Conservation (phyloP, 2,113 vertebrate genomes). For the Isichthys henryi region DNA sequence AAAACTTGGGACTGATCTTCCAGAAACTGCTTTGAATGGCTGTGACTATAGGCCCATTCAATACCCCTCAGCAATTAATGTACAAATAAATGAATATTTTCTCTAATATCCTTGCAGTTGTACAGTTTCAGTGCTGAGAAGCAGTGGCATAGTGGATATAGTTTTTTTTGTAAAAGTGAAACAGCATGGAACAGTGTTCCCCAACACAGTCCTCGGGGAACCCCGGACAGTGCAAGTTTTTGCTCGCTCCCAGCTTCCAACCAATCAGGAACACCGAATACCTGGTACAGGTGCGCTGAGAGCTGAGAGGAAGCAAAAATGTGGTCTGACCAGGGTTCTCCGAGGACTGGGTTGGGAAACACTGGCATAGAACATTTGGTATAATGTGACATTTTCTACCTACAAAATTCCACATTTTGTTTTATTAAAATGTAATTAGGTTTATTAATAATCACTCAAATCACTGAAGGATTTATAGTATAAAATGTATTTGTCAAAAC, state of each 20-base stretch:
- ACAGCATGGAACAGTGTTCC: no score
- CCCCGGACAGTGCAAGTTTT: no score
- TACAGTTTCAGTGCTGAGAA: neutral
- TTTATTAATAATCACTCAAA: neutral
- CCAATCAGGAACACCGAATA: no score
- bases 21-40: neutral
- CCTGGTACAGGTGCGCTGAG: no score
- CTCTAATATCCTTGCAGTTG: neutral
- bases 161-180: neutral
- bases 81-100: conserved; percentile 40
- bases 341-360: no score
- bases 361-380: neutral
- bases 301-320: no score
- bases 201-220: no score
- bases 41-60: conserved; percentile 30
- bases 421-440: neutral
- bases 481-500: neutral
- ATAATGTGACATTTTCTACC: neutral
- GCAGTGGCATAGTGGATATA: neutral
- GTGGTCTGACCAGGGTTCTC: no score
- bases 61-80: conserved; percentile 48
- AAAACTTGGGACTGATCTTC: neutral
- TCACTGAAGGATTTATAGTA: neutral
- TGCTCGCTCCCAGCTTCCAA: no score
- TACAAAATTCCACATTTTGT: neutral